Conservation (phyloP, 2,113 vertebrate genomes). For the Acrocephalus kingi region DNA sequence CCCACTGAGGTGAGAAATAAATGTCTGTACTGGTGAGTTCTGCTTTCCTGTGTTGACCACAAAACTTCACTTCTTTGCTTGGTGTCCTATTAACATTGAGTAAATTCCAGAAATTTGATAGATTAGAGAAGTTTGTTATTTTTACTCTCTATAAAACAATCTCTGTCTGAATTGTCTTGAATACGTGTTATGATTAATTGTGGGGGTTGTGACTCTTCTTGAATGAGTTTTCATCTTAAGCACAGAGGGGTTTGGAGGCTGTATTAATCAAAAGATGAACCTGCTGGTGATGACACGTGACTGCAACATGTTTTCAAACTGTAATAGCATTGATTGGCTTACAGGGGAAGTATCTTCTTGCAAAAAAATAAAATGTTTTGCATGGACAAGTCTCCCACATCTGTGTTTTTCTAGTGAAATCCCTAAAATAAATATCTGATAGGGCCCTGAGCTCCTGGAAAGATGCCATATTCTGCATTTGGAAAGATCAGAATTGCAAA, state of each 20-base stretch:
- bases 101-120: background rate
- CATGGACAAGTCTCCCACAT: background rate
- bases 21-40: background rate
- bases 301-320: background rate
- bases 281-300: background rate
- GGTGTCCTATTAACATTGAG: background rate
- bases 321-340: background rate
- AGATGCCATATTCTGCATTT: background rate
- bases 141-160: background rate
- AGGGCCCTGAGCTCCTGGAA: conserved; percentile 4
- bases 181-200: background rate
- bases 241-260: background rate
- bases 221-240: background rate
- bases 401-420: conserved; percentile 41
- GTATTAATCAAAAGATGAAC: background rate
- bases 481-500: conserved; percentile 16
- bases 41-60: background rate
- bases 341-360: background rate
- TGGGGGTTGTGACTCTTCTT: background rate
- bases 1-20: background rate
- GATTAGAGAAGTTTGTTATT: background rate
- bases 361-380: background rate
- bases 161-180: background rate
- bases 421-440: conserved; percentile 24
- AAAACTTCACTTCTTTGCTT: background rate